A percentile compares a stretch with the other conserved stretches of the same genome.
phyloP scores from a whole-genome alignment of 1,140 invertebrate genomes.

The Drosophila rhopaloa region DNA sequence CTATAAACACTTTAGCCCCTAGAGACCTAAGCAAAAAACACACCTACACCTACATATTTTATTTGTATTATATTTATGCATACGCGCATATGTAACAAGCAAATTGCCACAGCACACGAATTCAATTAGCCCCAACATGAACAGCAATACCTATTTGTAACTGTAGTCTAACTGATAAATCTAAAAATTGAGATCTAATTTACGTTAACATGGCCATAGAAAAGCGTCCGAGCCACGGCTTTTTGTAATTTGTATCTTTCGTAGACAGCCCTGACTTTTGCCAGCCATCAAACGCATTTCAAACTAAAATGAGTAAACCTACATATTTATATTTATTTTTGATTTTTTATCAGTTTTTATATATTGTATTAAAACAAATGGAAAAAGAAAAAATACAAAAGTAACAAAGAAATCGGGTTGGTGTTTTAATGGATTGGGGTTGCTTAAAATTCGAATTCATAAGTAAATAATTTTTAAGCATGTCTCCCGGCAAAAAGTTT shows the following conservation, averaged over 20 bases:
- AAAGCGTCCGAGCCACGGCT: constrained; percentile 46
- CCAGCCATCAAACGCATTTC: constrained; percentile 46
- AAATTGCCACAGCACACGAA: constrained; percentile 31
- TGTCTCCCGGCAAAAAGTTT: no score
- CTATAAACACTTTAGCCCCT: constrained; percentile 73
- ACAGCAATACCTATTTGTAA: constrained; percentile 74
- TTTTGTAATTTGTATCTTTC: constrained; percentile 39
- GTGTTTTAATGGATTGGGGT: neutral
- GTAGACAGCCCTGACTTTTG: constrained; percentile 38
- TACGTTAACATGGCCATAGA: constrained; percentile 53
- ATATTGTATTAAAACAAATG: constrained; percentile 50
- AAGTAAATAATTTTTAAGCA: no score
- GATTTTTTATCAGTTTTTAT: constrained; percentile 53
- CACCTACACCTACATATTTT: constrained; percentile 43
- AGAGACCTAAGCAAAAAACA: constrained; percentile 49
- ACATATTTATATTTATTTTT: constrained; percentile 58
- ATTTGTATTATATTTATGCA: constrained; percentile 71
- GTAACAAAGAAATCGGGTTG: constrained; percentile 22
- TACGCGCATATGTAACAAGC: constrained; percentile 37
- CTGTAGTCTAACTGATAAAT: constrained; percentile 43
- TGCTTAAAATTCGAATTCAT: no score
- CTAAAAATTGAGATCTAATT: constrained; percentile 39
- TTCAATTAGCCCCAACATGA: constrained; percentile 16
- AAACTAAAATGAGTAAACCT: constrained; percentile 39
- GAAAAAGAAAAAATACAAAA: constrained; percentile 50